These are phyloP conservation scores for Lamprologus sp. DNA, from an alignment of 2,113 vertebrate species.

Conservation along the genomic window DNA sequence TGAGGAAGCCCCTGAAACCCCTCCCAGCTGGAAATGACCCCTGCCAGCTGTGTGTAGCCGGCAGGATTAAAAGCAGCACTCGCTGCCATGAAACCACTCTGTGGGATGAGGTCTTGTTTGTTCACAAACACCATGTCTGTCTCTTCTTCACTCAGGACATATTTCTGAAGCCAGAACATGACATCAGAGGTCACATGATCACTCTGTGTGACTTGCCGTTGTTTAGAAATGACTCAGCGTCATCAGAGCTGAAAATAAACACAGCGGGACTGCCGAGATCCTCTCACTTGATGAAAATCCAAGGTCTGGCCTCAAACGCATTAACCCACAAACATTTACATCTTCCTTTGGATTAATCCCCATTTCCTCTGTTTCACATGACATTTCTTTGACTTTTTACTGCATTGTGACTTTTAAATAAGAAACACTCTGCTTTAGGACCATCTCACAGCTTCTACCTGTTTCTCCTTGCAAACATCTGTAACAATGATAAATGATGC, in stretches of 20 bases:
- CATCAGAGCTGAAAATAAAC: background rate
- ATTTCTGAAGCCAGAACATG: background rate
- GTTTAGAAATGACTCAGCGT: background rate
- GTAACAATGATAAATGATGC: background rate
- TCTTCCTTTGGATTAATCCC: background rate
- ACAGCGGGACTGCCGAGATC: background rate
- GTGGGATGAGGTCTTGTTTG: background rate
- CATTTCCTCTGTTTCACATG: background rate
- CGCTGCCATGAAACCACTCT: background rate
- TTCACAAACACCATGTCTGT: background rate
- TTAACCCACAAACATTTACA: background rate
- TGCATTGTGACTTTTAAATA: background rate
- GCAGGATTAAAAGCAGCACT: background rate
- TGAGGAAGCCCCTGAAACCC: background rate
- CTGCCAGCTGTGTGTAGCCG: background rate
- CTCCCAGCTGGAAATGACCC: background rate
- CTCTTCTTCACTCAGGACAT: background rate
- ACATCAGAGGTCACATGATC: background rate
- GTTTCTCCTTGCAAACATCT: background rate
- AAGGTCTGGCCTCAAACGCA: background rate
- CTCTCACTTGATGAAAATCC: background rate
- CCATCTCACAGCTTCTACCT: background rate
- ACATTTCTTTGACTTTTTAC: background rate
- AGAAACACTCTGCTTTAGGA: background rate
- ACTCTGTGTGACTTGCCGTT: background rate